These are phyloP conservation scores for Cephalopachus bancanus DNA, from an alignment of 2,797 vertebrate species.

Conservation along the genomic window DNA sequence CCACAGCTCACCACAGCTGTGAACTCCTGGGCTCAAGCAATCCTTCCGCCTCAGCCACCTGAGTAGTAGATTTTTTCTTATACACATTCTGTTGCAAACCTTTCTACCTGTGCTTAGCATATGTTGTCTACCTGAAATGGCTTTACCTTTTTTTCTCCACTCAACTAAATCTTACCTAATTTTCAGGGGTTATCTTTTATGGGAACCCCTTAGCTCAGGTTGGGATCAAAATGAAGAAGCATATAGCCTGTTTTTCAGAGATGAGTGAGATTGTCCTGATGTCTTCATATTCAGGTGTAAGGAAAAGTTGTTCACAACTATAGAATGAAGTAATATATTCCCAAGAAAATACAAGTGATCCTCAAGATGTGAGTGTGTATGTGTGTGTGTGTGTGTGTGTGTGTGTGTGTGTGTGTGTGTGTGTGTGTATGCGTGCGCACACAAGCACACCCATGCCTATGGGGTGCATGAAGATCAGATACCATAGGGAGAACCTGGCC, in stretches of 20 bases:
- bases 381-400: not conserved
- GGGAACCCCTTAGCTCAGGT: not conserved
- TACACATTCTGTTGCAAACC: not conserved
- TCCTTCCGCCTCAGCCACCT: too few species aligned
- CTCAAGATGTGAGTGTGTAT: not conserved
- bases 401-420: not conserved
- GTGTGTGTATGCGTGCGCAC: too few species aligned
- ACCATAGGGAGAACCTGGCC: not conserved
- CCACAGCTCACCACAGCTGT: too few species aligned
- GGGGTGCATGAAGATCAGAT: not conserved
- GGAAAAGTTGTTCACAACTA: not conserved
- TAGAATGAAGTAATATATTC: not conserved
- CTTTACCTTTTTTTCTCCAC: not conserved
- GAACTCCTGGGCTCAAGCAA: too few species aligned
- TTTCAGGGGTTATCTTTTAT: not conserved
- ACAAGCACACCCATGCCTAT: not conserved
- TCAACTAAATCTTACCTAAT: not conserved
- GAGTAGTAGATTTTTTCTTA: not conserved
- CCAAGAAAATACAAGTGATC: not conserved
- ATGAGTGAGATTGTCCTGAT: not conserved
- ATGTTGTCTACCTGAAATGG: not conserved
- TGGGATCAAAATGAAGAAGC: slow-evolving; percentile 9
- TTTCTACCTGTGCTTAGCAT: not conserved
- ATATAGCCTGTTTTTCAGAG: not conserved
- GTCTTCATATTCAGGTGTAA: not conserved